Conservation (phyloP, 2,113 vertebrate genomes). For the Rhadina sibilatrix region DNA sequence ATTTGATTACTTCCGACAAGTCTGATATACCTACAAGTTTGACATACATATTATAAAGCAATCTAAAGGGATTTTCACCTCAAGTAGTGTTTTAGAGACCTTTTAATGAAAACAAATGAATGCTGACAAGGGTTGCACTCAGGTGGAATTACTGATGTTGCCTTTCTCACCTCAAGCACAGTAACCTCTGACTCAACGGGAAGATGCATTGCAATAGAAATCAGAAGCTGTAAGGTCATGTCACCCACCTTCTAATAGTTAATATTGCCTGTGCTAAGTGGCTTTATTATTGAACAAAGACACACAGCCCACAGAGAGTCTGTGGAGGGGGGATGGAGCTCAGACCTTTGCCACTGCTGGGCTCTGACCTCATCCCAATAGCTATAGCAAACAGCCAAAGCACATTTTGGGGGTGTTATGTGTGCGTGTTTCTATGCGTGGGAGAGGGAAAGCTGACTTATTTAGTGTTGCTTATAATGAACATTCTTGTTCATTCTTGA, state of each 20-base stretch:
- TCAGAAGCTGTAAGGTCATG: neutral
- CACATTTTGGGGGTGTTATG: neutral
- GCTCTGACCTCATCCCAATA: neutral
- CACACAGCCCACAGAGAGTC: neutral
- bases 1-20: neutral
- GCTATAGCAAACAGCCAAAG: neutral
- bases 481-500: neutral
- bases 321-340: neutral
- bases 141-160: neutral
- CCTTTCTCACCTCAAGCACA: neutral
- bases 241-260: neutral
- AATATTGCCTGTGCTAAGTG: neutral
- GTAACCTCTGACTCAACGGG: neutral
- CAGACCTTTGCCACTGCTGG: neutral
- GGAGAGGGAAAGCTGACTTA: neutral
- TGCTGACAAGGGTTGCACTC: neutral
- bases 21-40: neutral
- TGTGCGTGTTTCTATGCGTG: neutral
- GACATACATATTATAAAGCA: neutral
- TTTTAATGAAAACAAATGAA: neutral
- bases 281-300: neutral
- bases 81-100: neutral
- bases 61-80: neutral
- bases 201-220: neutral
- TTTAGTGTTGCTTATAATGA: neutral